Evolutionary conservation across 2,888 invertebrate genomes (phyloP).

Genomic region (Drosophila histrio): DNA sequence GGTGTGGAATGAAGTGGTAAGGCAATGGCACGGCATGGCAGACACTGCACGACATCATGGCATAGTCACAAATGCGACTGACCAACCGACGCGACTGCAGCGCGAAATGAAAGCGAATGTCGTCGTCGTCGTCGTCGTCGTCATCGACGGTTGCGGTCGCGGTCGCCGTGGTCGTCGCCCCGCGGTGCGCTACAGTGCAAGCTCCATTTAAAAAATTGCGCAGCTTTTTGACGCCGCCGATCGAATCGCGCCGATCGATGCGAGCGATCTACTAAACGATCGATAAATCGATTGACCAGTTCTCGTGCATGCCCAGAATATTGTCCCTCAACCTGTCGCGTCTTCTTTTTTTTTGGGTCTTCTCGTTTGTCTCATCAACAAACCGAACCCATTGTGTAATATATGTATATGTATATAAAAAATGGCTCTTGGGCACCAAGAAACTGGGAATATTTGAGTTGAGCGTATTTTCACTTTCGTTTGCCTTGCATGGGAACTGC

Average conservation of each 20-base stretch:
- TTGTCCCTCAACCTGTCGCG: constrained; percentile 34
- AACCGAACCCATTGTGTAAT: constrained; percentile 66
- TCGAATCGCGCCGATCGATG: neutral
- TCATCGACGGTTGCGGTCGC: constrained; percentile 36
- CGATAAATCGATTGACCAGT: constrained; percentile 68
- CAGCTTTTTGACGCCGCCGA: constrained; percentile 26
- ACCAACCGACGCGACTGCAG: constrained; percentile 61
- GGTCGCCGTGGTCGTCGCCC: constrained; percentile 50
- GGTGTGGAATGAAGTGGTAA: constrained; percentile 55
- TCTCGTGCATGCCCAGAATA: constrained; percentile 67
- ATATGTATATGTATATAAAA: constrained; percentile 44
- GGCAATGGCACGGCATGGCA: constrained; percentile 55
- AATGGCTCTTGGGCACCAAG: constrained; percentile 27
- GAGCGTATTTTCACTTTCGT: constrained; percentile 65
- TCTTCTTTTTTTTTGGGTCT: constrained; percentile 5
- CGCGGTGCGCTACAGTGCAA: constrained; percentile 70
- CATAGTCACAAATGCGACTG: constrained; percentile 64
- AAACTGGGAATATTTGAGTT: constrained; percentile 31
- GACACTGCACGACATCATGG: constrained; percentile 56
- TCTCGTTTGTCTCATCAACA: constrained; percentile 37
- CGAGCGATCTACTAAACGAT: constrained; percentile 37
- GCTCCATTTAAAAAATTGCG: constrained; percentile 69
- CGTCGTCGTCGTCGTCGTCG: constrained; percentile 51
- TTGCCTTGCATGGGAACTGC: constrained; percentile 54
- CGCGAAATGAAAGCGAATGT: constrained; percentile 76